Conservation (phyloP, 2,888 invertebrate species). For the Drosophila incognita region DNA sequence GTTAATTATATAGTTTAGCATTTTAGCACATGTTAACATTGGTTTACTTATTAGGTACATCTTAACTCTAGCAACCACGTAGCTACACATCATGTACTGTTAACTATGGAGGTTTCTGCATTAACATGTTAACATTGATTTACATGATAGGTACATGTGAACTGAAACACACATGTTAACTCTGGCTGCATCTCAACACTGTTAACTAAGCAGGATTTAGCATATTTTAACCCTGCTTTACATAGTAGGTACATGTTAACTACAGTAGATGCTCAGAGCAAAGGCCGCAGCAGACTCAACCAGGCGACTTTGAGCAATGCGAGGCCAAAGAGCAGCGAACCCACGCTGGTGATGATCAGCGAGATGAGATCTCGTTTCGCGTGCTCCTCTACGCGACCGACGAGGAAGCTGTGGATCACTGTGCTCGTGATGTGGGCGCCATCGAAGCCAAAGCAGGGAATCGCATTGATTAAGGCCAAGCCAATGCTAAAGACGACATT, state of each 20-base stretch:
- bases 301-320: slow-evolving; percentile 88
- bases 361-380: slow-evolving; percentile 88
- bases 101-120: neutral
- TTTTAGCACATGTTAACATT: neutral
- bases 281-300: slow-evolving; percentile 79
- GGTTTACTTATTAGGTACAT: neutral
- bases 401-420: slow-evolving; percentile 87
- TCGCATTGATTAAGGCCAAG: slow-evolving; percentile 94
- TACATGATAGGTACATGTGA: neutral
- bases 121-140: neutral
- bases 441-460: slow-evolving; percentile 97
- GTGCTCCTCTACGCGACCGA: slow-evolving; percentile 86
- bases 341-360: slow-evolving; percentile 89
- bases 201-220: neutral
- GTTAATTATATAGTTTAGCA: too few relatives aligned
- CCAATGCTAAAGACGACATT: slow-evolving; percentile 95
- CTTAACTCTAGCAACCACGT: neutral
- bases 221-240: neutral
- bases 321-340: slow-evolving; percentile 89
- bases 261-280: slow-evolving; percentile 43
- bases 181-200: neutral
- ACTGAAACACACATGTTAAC: neutral
- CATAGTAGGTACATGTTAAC: neutral
- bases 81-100: neutral
- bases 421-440: slow-evolving; percentile 94